Percentiles rank a stretch among this genome's conserved stretches.
These are phyloP conservation scores for Incurvaria masculella DNA, from an alignment of 2,888 invertebrate species.

Conservation along the genomic window DNA sequence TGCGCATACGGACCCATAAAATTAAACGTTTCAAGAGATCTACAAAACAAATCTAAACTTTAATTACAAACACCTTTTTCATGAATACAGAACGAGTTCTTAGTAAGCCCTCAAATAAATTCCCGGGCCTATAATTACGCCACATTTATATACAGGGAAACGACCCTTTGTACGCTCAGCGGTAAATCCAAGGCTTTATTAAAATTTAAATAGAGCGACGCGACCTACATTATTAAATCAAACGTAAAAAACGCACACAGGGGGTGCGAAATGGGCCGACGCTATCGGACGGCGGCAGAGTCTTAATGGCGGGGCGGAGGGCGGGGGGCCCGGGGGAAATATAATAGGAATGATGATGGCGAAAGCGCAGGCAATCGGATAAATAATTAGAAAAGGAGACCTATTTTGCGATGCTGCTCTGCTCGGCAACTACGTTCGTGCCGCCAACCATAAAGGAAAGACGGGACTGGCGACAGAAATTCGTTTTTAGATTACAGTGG, in stretches of 20 bases:
- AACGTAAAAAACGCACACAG: not conserved
- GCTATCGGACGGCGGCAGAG: not conserved
- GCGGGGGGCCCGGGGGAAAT: not conserved
- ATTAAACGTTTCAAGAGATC: not conserved
- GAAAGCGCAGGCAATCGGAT: not conserved
- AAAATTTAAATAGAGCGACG: not conserved
- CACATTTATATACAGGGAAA: not conserved
- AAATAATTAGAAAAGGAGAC: not conserved
- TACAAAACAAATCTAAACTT: not conserved
- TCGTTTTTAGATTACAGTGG: too few relatives aligned
- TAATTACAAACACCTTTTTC: not conserved
- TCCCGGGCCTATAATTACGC: not conserved
- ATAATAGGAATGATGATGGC: not conserved
- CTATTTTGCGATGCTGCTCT: not conserved
- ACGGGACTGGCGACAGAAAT: too few relatives aligned
- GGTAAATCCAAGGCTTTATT: not conserved
- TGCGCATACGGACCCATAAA: too few relatives aligned
- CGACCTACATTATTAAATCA: not conserved
- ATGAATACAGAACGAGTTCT: not conserved
- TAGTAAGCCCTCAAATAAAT: not conserved
- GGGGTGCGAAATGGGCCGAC: not conserved
- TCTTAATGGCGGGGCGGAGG: not conserved
- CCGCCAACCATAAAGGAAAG: too few relatives aligned
- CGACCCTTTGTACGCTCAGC: not conserved
- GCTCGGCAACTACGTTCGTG: too few relatives aligned